Conservation (phyloP, 2,797 vertebrate species). For the Caiman crocodilus region DNA sequence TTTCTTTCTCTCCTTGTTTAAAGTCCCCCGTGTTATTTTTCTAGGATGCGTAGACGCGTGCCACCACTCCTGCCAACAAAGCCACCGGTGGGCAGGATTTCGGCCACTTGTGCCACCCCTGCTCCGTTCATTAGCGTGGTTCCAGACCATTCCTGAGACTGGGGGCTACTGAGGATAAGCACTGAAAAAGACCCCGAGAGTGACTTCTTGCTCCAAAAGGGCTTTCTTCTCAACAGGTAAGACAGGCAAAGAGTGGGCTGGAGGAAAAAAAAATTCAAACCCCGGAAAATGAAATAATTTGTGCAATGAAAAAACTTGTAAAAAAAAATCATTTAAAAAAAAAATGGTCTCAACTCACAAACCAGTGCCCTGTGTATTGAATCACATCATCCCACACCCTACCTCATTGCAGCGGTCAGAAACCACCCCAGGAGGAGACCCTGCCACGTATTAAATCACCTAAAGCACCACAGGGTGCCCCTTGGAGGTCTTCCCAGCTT, state of each 20-base stretch:
- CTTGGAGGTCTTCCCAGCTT: neutral
- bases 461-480: neutral
- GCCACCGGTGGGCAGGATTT: neutral
- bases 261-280: neutral
- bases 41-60: neutral
- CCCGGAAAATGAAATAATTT: neutral
- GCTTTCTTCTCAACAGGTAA: neutral
- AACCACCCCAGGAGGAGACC: neutral
- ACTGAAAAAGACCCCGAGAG: neutral
- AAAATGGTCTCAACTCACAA: too few relatives aligned
- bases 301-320: neutral
- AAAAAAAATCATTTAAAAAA: neutral
- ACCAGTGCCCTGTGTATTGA: neutral
- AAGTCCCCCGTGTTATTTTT: neutral
- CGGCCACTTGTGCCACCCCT: neutral
- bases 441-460: rapidly evolving
- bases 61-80: neutral
- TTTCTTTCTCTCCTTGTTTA: neutral
- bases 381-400: neutral
- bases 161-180: neutral
- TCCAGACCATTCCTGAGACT: neutral
- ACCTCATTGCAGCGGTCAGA: neutral
- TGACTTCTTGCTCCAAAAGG: neutral
- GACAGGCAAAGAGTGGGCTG: neutral
- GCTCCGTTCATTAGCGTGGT: neutral